Evolutionary conservation across 2,888 invertebrate species (phyloP).

Genomic region (Himalopsyche tibetana): DNA sequence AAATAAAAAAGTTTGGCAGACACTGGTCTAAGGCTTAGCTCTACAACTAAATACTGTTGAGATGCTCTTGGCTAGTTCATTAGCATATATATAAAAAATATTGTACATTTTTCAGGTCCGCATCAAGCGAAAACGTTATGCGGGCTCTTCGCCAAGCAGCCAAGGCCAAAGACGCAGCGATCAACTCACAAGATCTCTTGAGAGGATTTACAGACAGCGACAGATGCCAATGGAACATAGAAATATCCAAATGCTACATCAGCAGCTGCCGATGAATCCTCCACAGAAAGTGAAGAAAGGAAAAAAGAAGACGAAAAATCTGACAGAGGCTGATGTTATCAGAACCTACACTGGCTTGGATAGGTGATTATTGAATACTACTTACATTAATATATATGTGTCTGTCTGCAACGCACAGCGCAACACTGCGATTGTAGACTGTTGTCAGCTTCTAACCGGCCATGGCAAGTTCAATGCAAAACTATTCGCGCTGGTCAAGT

Average conservation of each 20-base stretch:
- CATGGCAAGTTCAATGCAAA: too few relatives aligned
- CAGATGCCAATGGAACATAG: constrained; percentile 50
- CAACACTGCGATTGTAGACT: too few relatives aligned
- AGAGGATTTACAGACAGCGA: constrained; percentile 74
- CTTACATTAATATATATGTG: too few relatives aligned
- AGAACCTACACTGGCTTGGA: constrained; percentile 80
- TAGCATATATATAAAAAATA: too few relatives aligned
- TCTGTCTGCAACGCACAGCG: too few relatives aligned
- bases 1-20: too few relatives aligned
- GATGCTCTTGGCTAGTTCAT: too few relatives aligned
- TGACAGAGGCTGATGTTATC: constrained; percentile 77
- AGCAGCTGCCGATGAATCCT: constrained; percentile 59
- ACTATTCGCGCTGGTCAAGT: too few relatives aligned
- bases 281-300: not conserved
- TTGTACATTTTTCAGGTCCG: constrained; percentile 66
- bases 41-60: too few relatives aligned
- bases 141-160: constrained; percentile 66
- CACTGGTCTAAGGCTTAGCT: too few relatives aligned
- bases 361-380: constrained; percentile 69
- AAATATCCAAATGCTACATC: constrained; percentile 18
- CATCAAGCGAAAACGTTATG: constrained; percentile 71
- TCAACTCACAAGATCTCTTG: constrained; percentile 75
- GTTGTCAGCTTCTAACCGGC: too few relatives aligned
- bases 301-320: constrained; percentile 68
- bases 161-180: constrained; percentile 70